Conservation (phyloP, 23 tunicate genomes). For the Botrylloides violaceus region DNA sequence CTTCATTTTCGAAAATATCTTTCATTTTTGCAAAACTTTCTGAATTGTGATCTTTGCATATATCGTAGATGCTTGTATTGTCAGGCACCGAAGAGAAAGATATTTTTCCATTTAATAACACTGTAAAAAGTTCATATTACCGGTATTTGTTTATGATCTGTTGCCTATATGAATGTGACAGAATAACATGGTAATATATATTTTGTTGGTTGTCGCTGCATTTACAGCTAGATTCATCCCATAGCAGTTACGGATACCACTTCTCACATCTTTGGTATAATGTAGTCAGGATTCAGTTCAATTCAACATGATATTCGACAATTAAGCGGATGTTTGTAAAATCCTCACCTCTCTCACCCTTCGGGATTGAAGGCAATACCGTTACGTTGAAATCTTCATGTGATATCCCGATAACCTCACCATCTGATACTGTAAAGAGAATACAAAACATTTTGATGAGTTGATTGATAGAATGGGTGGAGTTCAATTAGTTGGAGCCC, state of each 20-base stretch:
- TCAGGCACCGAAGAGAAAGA: background rate
- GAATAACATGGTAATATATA: no score
- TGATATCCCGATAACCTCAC: background rate
- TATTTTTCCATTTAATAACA: background rate
- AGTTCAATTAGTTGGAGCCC: no score
- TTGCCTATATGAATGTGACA: no score
- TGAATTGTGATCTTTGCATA: background rate
- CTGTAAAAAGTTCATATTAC: background rate
- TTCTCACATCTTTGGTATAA: no score
- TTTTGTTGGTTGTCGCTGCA: no score
- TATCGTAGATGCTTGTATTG: background rate
- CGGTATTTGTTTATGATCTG: background rate
- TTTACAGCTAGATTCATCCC: no score
- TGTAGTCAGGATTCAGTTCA: no score
- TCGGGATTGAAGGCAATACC: constrained; percentile 1
- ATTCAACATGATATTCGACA: no score
- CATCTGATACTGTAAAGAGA: background rate
- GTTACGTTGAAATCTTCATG: background rate
- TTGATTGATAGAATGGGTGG: no score
- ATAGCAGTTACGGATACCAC: no score
- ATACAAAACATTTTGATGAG: no score
- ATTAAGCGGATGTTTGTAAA: no score
- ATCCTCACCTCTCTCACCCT: constrained; percentile 17
- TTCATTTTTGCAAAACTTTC: background rate
- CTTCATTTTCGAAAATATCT: background rate